phyloP scores from a whole-genome alignment of 2,113 vertebrate species.

The Phalacrocorax aristotelis region DNA sequence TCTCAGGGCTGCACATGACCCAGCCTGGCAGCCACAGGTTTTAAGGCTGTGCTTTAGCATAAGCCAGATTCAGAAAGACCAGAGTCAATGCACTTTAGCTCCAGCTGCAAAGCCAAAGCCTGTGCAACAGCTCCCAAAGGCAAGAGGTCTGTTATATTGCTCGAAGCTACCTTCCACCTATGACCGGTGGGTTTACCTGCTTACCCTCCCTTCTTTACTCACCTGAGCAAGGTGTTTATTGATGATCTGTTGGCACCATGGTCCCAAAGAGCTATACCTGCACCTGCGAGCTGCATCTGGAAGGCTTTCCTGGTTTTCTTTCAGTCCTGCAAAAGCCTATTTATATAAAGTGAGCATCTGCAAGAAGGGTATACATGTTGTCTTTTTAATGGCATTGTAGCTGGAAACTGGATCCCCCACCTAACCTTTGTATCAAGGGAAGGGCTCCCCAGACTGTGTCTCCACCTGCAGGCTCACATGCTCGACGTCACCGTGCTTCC shows the following conservation, averaged over 20 bases:
- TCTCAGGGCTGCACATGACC: neutral
- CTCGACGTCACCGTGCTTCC: neutral
- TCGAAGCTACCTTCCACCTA: neutral
- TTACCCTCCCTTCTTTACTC: neutral
- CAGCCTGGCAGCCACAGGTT: neutral
- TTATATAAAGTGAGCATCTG: neutral
- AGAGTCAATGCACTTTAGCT: neutral
- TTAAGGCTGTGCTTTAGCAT: neutral
- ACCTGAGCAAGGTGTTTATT: neutral
- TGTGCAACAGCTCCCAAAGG: neutral
- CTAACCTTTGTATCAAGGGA: neutral
- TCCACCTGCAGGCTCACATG: fast-evolving
- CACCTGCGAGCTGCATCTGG: neutral
- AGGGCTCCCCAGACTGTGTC: fast-evolving
- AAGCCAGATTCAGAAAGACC: neutral
- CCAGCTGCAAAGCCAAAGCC: neutral
- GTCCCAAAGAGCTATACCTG: neutral
- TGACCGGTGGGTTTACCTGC: neutral
- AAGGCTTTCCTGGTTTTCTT: neutral
- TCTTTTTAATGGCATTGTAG: neutral
- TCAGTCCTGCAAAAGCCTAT: neutral
- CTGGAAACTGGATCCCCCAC: neutral
- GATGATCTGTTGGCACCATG: neutral
- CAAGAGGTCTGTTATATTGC: neutral
- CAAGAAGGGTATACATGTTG: neutral